Base-by-base conservation (phyloP, 1,140 invertebrate genomes). In the Lethocerus indicus region DNA sequence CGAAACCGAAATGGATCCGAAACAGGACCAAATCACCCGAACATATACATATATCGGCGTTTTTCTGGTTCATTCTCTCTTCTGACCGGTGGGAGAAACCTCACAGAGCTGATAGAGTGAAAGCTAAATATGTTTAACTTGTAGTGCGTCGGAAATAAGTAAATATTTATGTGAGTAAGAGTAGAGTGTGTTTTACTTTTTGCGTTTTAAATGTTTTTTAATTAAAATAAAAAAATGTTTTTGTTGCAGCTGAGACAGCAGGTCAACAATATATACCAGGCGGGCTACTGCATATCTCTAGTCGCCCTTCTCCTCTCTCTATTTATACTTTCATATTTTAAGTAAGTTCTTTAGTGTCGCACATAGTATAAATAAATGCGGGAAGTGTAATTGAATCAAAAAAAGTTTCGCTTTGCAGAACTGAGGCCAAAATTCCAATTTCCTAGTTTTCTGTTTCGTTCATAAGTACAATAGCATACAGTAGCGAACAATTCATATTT, bases 281-380 rank as follows among this genome's bases (percentile, higher is more conserved):
- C 76, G 27, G 89, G 89, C 51, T 92, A 91, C 66, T 73, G 75
- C 55, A 75, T 92, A 57, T 94, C 89, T 1, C 67, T 91, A 35
- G 69, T 89, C 44, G 84, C 89, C 41, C 71, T 93, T 4, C 61
- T 88, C 6, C 61, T 89, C n/a, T 91, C 89, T 0, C 69, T 94
- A 25, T 71, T 70, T 45, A 87, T 94, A 53, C 78, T 93, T 51
- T 75, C 76, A 46, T 86, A 86, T 63, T 93, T 93, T 71, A 83
- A 81, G 83, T 91, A 74, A 81, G 73, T 74, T 61, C 44, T 23
- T 27, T 14, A 40, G 26, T 24, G 12, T 24, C 32, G 32, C 29
- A 2, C 13, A 39, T 46, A 47, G 37, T 16, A 25, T 28, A 2
- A 29, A 32, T 52, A 18, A n/a, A 35, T 20, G 14, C 32, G n/a